Evolutionary conservation across 1,140 invertebrate genomes (phyloP).

Genomic region (Tetranychus cinnabarinus): DNA sequence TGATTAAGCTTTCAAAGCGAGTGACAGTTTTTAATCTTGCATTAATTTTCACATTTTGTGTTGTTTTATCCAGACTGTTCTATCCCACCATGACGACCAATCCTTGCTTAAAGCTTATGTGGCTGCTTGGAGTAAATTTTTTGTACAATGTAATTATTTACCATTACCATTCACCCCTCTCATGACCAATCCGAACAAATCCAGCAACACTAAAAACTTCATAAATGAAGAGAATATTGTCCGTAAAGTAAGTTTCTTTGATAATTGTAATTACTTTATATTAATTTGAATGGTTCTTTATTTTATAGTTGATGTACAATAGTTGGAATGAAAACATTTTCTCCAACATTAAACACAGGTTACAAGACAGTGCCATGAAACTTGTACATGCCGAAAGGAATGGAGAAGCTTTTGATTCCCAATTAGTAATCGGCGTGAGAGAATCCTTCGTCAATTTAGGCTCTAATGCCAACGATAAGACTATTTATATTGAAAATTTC

Average conservation of each 20-base stretch:
- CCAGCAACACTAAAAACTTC: constrained; percentile 36
- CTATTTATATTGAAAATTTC: constrained; percentile 91
- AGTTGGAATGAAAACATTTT: constrained; percentile 97
- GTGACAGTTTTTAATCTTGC: neutral
- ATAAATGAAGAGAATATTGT: constrained; percentile 60
- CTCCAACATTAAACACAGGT: constrained; percentile 63
- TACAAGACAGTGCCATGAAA: constrained; percentile 93
- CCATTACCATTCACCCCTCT: constrained; percentile 84
- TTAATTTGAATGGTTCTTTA: neutral
- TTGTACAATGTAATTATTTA: constrained; percentile 85
- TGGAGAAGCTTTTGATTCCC: constrained; percentile 89
- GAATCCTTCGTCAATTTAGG: constrained; percentile 94
- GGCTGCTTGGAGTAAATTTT: constrained; percentile 88
- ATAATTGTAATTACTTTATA: neutral
- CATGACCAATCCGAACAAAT: constrained; percentile 37
- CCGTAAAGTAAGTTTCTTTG: constrained; percentile 31
- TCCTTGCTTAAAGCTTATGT: constrained; percentile 86
- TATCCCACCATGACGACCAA: constrained; percentile 75
- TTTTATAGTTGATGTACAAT: constrained; percentile 72
- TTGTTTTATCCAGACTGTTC: constrained; percentile 34
- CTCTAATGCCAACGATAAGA: constrained; percentile 71
- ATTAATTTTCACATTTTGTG: neutral
- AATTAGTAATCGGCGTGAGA: constrained; percentile 81
- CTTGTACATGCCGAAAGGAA: constrained; percentile 83
- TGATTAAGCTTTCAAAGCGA: neutral